Conservation (phyloP, 2,888 invertebrate species). For the Gymnocheta viridis region DNA sequence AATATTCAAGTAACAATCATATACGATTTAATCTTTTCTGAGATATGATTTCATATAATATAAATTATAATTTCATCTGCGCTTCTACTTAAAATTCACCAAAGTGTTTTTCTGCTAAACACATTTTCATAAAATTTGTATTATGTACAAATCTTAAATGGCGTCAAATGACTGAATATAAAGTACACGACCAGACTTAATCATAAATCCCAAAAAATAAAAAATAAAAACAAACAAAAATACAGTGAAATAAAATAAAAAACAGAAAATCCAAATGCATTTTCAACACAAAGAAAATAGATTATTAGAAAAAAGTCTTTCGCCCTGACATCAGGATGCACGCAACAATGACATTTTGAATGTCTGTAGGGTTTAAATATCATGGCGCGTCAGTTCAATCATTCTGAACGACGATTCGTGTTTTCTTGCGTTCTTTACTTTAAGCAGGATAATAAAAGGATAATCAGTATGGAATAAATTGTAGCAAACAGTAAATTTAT, state of each 20-base stretch:
- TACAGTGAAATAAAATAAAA: not conserved
- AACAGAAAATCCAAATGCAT: not conserved
- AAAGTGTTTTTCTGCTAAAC: not conserved
- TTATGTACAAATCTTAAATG: not conserved
- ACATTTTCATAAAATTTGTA: not conserved
- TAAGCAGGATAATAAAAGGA: conserved; percentile 41
- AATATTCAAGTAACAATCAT: too few species aligned
- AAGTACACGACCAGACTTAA: conserved; percentile 3
- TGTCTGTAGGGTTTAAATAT: conserved; percentile 23
- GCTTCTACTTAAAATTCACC: too few species aligned
- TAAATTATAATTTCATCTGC: not conserved
- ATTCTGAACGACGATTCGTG: not conserved
- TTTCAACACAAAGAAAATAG: not conserved
- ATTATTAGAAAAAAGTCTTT: not conserved
- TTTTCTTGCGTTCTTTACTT: not conserved
- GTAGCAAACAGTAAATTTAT: conserved; percentile 45
- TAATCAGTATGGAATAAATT: conserved; percentile 48
- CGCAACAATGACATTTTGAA: conserved; percentile 22
- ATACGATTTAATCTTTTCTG: too few species aligned
- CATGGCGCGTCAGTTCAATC: conserved; percentile 36
- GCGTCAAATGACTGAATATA: conserved; percentile 20
- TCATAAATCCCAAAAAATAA: conserved; percentile 19
- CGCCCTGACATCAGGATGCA: not conserved
- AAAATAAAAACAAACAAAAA: not conserved
- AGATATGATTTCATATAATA: too few species aligned